Conservation (phyloP, 2,888 invertebrate genomes). For the Listrodromus nycthemerus region DNA sequence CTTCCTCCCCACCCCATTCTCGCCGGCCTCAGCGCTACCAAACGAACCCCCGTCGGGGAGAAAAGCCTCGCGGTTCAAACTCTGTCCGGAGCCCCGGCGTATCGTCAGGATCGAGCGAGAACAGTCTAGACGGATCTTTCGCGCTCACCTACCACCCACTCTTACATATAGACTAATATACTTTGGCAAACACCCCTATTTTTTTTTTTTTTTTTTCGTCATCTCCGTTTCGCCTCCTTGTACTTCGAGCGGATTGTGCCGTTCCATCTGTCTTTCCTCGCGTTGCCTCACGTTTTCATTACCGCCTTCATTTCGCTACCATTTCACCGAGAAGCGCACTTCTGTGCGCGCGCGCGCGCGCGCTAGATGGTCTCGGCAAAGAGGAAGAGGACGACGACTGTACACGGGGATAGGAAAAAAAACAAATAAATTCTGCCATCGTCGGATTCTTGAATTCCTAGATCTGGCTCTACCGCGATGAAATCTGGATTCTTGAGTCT, state of each 20-base stretch:
- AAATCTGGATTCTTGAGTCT: constrained; percentile 25
- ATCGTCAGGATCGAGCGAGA: constrained; percentile 71
- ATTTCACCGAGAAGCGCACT: background rate
- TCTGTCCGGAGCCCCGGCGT: background rate
- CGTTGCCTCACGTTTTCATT: constrained; percentile 34
- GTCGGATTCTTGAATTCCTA: constrained; percentile 59
- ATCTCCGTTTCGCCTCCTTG: constrained; percentile 17
- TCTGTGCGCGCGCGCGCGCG: background rate
- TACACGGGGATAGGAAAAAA: constrained; percentile 36
- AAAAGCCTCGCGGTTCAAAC: constrained; percentile 48
- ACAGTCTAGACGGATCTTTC: constrained; percentile 79
- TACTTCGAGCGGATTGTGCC: background rate
- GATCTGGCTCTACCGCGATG: background rate
- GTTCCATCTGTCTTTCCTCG: constrained; percentile 24
- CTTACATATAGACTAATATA: constrained; percentile 46
- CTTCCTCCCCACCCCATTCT: constrained; percentile 52
- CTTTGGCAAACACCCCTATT: background rate
- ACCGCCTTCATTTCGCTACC: background rate
- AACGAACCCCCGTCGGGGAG: constrained; percentile 26
- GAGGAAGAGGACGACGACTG: background rate
- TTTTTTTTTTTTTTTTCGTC: constrained; percentile 19
- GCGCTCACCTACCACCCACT: constrained; percentile 76
- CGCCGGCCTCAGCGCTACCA: too few species aligned
- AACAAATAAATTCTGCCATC: constrained; percentile 16
- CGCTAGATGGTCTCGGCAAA: background rate